Evolutionary conservation across 2,888 invertebrate genomes (phyloP).

Genomic region (Sepioteuthis lessoniana): DNA sequence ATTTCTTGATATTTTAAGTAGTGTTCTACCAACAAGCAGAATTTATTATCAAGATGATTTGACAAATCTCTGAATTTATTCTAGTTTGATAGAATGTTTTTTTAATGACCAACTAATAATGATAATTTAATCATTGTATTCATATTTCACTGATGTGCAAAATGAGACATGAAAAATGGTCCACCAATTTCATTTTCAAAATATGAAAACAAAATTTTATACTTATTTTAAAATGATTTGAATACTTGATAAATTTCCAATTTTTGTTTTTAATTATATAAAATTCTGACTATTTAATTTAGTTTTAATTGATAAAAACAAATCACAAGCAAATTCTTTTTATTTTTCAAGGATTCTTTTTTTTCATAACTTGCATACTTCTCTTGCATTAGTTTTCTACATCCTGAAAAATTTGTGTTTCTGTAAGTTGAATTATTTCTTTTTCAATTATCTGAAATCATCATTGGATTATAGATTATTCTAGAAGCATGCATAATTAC

Average conservation of each 20-base stretch:
- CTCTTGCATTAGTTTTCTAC: too few relatives aligned
- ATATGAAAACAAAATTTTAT: too few relatives aligned
- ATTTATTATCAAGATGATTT: neutral
- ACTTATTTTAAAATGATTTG: too few relatives aligned
- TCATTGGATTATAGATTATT: neutral
- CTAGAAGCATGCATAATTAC: neutral
- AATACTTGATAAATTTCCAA: too few relatives aligned
- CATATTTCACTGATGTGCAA: neutral
- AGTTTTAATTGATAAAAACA: too few relatives aligned
- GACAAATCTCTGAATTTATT: neutral
- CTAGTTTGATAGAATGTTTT: neutral
- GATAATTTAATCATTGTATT: neutral
- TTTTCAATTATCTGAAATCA: neutral
- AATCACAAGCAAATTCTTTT: too few relatives aligned
- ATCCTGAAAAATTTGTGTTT: neutral
- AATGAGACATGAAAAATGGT: neutral
- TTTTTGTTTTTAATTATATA: too few relatives aligned
- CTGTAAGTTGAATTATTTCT: neutral
- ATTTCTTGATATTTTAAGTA: neutral
- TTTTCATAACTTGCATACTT: too few relatives aligned
- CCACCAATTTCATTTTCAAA: too few relatives aligned
- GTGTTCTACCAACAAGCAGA: neutral
- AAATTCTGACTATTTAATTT: too few relatives aligned
- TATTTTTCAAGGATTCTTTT: too few relatives aligned
- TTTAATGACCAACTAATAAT: slow-evolving; percentile 10